These are phyloP conservation scores for Ceriagrion tenellum DNA, from an alignment of 2,888 invertebrate genomes.

Conservation along the genomic window DNA sequence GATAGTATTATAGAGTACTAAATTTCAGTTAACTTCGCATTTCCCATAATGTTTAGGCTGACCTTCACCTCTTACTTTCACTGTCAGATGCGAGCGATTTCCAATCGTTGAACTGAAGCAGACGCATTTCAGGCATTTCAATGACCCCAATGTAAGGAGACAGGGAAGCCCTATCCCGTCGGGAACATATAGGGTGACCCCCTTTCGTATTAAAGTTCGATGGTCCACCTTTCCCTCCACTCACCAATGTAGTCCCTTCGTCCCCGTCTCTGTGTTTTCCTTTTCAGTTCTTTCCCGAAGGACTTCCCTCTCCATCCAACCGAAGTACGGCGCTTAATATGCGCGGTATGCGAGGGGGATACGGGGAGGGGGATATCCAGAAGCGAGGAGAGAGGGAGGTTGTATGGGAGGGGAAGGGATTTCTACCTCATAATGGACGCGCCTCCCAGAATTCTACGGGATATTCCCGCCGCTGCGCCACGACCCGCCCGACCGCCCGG, in stretches of 20 bases:
- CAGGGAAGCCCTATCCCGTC: neutral
- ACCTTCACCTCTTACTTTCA: too few species aligned
- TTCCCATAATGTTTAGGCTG: too few species aligned
- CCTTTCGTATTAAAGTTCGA: neutral
- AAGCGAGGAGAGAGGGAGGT: neutral
- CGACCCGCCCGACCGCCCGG: neutral
- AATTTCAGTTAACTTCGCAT: too few species aligned
- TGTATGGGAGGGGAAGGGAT: neutral
- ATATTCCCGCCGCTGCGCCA: neutral
- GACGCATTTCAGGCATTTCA: neutral
- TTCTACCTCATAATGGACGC: neutral
- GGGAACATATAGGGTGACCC: neutral
- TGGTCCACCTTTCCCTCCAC: neutral
- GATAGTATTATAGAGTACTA: too few species aligned
- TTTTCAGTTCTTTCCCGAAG: neutral
- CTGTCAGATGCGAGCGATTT: too few species aligned
- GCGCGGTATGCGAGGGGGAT: neutral
- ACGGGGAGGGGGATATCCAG: neutral
- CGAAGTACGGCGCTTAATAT: neutral
- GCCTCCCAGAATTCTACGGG: neutral
- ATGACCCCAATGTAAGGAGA: neutral
- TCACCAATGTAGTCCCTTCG: neutral
- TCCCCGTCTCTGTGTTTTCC: neutral
- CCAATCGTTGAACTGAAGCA: too few species aligned
- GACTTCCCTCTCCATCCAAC: neutral